These are phyloP conservation scores for Megaceryle torquata DNA, from an alignment of 2,113 vertebrate species.

Conservation along the genomic window DNA sequence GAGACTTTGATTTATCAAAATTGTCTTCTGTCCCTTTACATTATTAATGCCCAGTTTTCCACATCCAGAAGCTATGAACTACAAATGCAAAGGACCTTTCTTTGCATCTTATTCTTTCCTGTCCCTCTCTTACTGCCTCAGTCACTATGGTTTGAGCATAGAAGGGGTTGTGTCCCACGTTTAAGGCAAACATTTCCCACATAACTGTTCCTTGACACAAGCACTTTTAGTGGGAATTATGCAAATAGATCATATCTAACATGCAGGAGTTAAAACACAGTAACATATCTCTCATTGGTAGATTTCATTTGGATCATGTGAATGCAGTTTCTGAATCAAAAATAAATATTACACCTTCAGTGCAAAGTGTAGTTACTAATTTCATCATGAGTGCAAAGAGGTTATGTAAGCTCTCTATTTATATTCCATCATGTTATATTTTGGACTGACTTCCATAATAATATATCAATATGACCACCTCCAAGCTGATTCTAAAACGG, in stretches of 20 bases:
- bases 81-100: background rate
- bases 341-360: background rate
- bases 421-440: background rate
- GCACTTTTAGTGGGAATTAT: background rate
- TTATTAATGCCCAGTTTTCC: background rate
- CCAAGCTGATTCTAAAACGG: background rate
- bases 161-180: background rate
- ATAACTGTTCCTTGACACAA: background rate
- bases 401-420: slow-evolving; percentile 3
- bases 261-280: background rate
- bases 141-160: background rate
- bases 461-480: background rate
- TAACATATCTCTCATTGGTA: background rate
- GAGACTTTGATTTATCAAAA: background rate
- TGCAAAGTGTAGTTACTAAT: background rate
- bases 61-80: background rate
- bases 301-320: background rate
- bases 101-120: background rate
- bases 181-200: background rate
- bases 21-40: background rate
- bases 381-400: background rate
- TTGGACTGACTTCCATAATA: slow-evolving; percentile 13
- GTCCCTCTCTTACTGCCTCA: background rate
- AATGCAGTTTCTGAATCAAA: slow-evolving; percentile 24
- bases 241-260: background rate